phyloP scores from a whole-genome alignment of 2,888 invertebrate species.

The Dimorphilus gyrociliatus region DNA sequence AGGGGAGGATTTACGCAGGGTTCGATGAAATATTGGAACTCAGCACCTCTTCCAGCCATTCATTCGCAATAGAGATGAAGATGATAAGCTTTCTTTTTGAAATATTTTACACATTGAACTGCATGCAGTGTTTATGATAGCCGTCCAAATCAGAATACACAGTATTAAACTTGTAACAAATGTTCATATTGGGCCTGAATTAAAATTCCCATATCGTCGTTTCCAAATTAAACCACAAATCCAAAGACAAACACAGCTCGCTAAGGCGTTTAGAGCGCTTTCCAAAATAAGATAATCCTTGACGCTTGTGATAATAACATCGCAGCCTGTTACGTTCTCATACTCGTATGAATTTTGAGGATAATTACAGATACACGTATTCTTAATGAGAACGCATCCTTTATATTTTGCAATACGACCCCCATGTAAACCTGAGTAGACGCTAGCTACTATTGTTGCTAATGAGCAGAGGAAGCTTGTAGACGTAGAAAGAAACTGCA shows the following conservation, averaged over 20 bases:
- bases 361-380: slow-evolving; percentile 1
- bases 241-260: slow-evolving; percentile 10
- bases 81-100: too few relatives aligned
- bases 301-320: slow-evolving; percentile 7
- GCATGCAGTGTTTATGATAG: too few relatives aligned
- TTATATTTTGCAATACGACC: slow-evolving; percentile 5
- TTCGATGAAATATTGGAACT: too few relatives aligned
- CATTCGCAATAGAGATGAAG: too few relatives aligned
- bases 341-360: slow-evolving; percentile 4
- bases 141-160: too few relatives aligned
- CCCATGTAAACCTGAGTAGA: slow-evolving; percentile 9
- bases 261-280: slow-evolving; percentile 9
- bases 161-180: too few relatives aligned
- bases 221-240: slow-evolving; percentile 9
- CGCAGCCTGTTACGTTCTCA: slow-evolving; percentile 5
- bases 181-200: too few relatives aligned
- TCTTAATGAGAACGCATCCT: slow-evolving; percentile 3
- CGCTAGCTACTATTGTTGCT: slow-evolving; percentile 9
- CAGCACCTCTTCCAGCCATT: too few relatives aligned
- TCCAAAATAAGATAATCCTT: slow-evolving; percentile 10
- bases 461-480: too few relatives aligned
- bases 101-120: too few relatives aligned
- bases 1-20: slow-evolving; percentile 20
- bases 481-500: too few relatives aligned
- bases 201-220: slow-evolving; percentile 6